Base-by-base conservation (phyloP, 2,797 vertebrate species). In the Microctenopoma lineatum region DNA sequence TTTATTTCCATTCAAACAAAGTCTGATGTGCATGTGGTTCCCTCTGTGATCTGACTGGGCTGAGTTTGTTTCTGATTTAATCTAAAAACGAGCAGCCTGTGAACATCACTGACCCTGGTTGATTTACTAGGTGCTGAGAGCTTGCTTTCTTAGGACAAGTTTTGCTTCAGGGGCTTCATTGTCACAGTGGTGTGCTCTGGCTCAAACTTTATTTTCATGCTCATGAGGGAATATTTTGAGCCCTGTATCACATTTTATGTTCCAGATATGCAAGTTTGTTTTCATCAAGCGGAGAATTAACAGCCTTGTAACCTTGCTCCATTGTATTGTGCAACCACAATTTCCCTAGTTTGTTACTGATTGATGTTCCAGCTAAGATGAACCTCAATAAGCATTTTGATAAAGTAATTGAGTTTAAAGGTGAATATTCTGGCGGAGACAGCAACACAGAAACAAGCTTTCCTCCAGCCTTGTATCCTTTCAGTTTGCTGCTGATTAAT, bases 341-440 rank as follows among this genome's bases (percentile, higher is more conserved):
- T 68, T 58, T 70, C 60, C 15, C 56, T 7, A n/a, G 8, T 57
- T 69, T 67, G 41, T 74, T 47, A 38, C 57, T 61, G 42, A 72
- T 47, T 57, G 71, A 74, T 66, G 59, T 64, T 54, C 56, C 42
- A n/a, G 25, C 50, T 3, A 11, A 55, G 41, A 66, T 38, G 13
- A 54, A 48, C 54, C 73, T 66, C 52, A 64, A 54, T 60, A 47
- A 74, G 66, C 21, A 34, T 80, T 85, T 72, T 70, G 70, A 75
- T 78, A 26, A 71, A 67, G 55, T 81, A 77, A 85, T 79, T 83
- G 74, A 78, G 79, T 83, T 87, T 65, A 85, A 77, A 85, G 74
- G 76, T 88, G 84, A 83, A 70, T 39, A 29, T 47, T 14, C 6
- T 53, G 21, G n/a, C 53, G 5, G 14, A 62, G 58, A 76, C 45